Evolutionary conservation across 2,113 vertebrate genomes (phyloP).

Genomic region (Dipodomys merriami): DNA sequence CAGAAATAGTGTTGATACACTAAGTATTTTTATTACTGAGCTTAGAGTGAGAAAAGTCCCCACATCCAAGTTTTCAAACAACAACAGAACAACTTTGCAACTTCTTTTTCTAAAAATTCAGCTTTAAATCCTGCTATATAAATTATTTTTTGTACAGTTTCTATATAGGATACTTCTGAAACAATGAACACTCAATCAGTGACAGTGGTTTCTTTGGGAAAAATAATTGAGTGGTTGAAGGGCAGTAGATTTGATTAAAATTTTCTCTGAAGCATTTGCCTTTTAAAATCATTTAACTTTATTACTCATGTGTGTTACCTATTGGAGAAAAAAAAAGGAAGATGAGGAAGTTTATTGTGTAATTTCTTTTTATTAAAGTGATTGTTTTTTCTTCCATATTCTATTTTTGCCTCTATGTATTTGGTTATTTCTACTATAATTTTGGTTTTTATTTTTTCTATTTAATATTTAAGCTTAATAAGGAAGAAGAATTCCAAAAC

Average conservation of each 20-base stretch:
- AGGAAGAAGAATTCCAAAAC: background rate
- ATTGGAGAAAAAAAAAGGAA: background rate
- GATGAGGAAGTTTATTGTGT: background rate
- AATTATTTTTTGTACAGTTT: background rate
- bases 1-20: background rate
- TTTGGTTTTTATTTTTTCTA: background rate
- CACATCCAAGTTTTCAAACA: background rate
- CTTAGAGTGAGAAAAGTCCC: background rate
- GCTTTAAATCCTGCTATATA: background rate
- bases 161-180: background rate
- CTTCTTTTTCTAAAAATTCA: background rate
- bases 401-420: background rate
- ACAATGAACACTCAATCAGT: slow-evolving; percentile 3
- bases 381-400: background rate
- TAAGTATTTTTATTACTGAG: background rate
- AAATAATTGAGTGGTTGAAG: background rate
- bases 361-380: slow-evolving; percentile 9
- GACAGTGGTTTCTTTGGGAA: slow-evolving; percentile 9
- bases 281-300: background rate
- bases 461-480: background rate
- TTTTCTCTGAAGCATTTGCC: background rate
- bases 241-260: slow-evolving; percentile 1
- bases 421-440: background rate
- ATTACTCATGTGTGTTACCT: background rate
- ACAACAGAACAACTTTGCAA: background rate